Evolutionary conservation across 2,888 invertebrate genomes (phyloP).

Genomic region (Alloscopus bannaensis): DNA sequence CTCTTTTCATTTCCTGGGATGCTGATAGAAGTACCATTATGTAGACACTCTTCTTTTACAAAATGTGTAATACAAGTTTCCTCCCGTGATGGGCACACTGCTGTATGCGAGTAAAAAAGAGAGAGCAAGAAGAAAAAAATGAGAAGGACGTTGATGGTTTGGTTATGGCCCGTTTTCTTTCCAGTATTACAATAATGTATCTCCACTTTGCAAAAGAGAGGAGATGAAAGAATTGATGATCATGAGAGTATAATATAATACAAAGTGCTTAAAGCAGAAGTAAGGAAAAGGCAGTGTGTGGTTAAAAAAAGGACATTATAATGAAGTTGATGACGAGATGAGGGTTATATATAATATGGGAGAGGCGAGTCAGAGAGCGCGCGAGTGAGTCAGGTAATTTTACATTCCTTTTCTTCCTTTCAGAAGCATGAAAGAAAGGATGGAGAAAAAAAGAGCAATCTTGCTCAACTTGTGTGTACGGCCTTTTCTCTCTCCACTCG

Average conservation of each 20-base stretch:
- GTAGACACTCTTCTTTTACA: conserved; percentile 14
- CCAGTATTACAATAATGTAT: too few species aligned
- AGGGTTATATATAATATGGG: conserved; percentile 18
- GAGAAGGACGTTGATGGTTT: not conserved
- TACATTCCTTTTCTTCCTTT: too few species aligned
- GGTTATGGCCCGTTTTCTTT: not conserved
- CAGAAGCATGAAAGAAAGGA: too few species aligned
- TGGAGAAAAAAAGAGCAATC: too few species aligned
- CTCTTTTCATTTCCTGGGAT: conserved; percentile 44
- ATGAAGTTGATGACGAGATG: conserved; percentile 48
- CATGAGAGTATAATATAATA: not conserved
- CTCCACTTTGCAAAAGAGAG: too few species aligned
- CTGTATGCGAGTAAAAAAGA: too few species aligned
- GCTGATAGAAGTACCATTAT: conserved; percentile 37
- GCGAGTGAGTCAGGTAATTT: not conserved
- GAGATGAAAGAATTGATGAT: not conserved
- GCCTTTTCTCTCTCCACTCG: too few species aligned
- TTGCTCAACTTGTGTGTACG: too few species aligned
- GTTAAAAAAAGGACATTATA: conserved; percentile 38
- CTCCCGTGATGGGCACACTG: too few species aligned
- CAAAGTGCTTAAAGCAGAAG: not conserved
- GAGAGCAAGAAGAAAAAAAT: too few species aligned
- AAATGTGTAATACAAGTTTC: conserved; percentile 34
- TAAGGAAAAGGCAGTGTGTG: not conserved
- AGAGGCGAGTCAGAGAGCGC: not conserved